Percentiles rank a stretch among this genome's conserved stretches.
Conservation (phyloP, 2,113 vertebrate species). For the Castor canadensis region DNA sequence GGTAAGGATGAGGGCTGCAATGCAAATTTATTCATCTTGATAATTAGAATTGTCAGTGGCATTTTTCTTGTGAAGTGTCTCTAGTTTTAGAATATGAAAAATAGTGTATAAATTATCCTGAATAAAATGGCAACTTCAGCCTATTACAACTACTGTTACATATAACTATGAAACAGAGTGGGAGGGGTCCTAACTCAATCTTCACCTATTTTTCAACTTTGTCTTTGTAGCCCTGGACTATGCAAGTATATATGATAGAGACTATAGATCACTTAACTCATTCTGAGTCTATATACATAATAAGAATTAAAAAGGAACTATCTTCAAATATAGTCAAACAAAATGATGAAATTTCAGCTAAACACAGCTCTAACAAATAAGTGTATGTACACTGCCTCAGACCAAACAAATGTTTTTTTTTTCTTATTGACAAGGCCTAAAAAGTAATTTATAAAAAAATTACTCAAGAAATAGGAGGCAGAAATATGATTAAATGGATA, state of each 20-base stretch:
- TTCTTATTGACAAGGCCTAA: neutral
- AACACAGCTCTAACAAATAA: neutral
- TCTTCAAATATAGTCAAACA: neutral
- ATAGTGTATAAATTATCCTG: neutral
- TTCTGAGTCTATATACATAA: neutral
- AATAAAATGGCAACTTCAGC: neutral
- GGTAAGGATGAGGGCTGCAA: neutral
- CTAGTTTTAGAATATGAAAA: neutral
- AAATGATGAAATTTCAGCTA: neutral
- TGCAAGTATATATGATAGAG: too few species aligned
- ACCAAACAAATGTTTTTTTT: neutral
- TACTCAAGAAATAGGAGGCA: neutral
- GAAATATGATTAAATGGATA: neutral
- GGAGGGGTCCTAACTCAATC: neutral
- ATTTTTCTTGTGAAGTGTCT: neutral
- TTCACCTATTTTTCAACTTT: neutral
- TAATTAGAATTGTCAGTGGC: neutral
- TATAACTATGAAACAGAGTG: neutral
- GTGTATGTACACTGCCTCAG: too few species aligned
- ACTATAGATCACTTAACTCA: neutral
- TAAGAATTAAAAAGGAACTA: neutral
- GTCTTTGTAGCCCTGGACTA: neutral
- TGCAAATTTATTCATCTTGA: neutral
- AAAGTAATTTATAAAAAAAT: slow-evolving; percentile 20
- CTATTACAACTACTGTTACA: neutral